Evolutionary conservation across 2,888 invertebrate genomes (phyloP), one percentile per base, ranked within the genome.

Genomic region (Cryptops parisi): DNA sequence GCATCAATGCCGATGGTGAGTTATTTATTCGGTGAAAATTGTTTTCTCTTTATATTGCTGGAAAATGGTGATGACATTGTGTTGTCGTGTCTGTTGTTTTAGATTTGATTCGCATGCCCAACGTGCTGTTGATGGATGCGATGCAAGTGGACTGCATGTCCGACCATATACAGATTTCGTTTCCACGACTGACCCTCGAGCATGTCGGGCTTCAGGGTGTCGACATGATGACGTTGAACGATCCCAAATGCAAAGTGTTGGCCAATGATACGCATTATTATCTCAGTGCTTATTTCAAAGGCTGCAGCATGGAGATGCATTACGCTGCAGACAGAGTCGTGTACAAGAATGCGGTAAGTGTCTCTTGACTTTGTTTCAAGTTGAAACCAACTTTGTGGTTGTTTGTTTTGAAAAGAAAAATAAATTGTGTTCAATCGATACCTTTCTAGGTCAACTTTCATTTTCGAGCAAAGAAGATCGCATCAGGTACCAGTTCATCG

Each of bases 231-330:
- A 55, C 57, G 19, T 54, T 63, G 15, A 59, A 51, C 27, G 60
- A 61, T 55, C 51, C 56, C 6, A 44, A 47, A 15, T 63, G 62
- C 43, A 24, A 41, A 9, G 64, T 65, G 5, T 52, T 54, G n/a
- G 57, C 61, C 25, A 68, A 68, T 57, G 54, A 53, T 12, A 66
- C 65, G 9, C 68, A 68, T 54, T 62, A 63, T 41, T 61, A 64
- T 52, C 60, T 68, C 6, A 57, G 60, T 43, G 62, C 65, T 4
- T 55, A 57, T 3, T 60, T 63, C 19, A 57, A 62, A 3, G 59
- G 59, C 1, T 70, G 70, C 60, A 63, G 64, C 27, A 66, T 65
- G 3, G 57, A 59, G 26, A 58, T 57, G 12, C 55, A 58, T 2
- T 50, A 59, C n/a, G 60, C 58, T 25, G 58, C 62, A 47, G 64